Base-by-base conservation (phyloP, 2,113 vertebrate species). In the Alosa alosa region DNA sequence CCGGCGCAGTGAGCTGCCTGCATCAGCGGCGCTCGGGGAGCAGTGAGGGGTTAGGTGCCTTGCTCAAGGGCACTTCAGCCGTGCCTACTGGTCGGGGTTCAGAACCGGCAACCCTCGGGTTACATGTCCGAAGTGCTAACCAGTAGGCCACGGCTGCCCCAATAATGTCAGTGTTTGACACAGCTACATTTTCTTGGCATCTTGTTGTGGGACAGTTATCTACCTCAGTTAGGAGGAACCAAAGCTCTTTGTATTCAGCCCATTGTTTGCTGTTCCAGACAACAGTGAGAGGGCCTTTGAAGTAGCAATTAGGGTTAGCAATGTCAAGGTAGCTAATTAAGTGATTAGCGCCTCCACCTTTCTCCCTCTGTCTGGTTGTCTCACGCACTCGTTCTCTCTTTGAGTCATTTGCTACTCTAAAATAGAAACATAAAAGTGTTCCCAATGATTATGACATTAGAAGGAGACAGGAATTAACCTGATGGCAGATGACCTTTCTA, bases 301-400 rank as follows among this genome's bases (percentile, higher is more conserved):
- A 52, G 75, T 75, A 83, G 15, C 39, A 84, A 87, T 84, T 83
- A 83, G 47, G 22, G 0, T 45, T 57, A 81, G 83, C 44, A 41
- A 83, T 86, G 75, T 60, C 55, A 85, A 84, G 82, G 44, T 88
- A 41, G 25, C 46, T 83, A 88, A 86, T 88, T 83, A 84, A 86
- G 46, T 85, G 81, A 88, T 88, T 89, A 88, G 46, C 49, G 47
- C 41, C 75, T 82, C 8, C 82, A 6, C 17, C 13, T 52, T 22
- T n/a, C 47, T 55, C 4, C 41, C 20, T 46, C 8, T 83, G 22
- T 31, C 22, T 41, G 36, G 22, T 41, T 25, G 11, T 39, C 17
- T 18, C 83, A 68, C 31, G 8, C 31, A 36, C 46, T 36, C 31
- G 31, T 31, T 31, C 64, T 31, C 10, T 31, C 25, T 72, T 25